These are phyloP conservation scores for Synaphobranchus kaupii DNA, from an alignment of 2,797 vertebrate genomes.

Conservation along the genomic window DNA sequence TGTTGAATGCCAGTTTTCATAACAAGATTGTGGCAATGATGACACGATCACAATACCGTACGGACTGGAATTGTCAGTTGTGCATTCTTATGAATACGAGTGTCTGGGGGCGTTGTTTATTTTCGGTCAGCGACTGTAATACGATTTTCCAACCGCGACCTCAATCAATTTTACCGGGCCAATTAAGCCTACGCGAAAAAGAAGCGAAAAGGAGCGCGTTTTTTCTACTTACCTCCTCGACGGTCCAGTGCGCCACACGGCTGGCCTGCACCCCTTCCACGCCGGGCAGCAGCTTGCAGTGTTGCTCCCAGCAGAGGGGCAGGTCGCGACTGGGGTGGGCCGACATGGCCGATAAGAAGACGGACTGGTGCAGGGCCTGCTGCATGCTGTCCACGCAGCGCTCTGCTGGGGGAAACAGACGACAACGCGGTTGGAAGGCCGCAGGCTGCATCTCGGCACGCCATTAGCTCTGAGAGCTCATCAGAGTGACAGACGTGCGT, in stretches of 20 bases:
- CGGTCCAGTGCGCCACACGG: slow-evolving; percentile 65
- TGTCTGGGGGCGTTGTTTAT: background rate
- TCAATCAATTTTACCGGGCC: background rate
- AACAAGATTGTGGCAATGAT: background rate
- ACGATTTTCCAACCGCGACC: background rate
- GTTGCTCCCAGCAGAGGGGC: slow-evolving; percentile 72
- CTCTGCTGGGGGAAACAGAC: slow-evolving; percentile 46
- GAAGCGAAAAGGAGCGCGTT: background rate
- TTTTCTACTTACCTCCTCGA: slow-evolving; percentile 68
- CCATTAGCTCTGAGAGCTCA: background rate
- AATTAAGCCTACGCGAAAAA: background rate
- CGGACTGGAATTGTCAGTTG: background rate
- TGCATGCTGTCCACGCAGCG: slow-evolving; percentile 55
- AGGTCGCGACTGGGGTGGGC: slow-evolving; percentile 64
- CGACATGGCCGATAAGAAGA: slow-evolving; percentile 73
- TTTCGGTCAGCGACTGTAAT: background rate
- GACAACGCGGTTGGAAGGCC: background rate
- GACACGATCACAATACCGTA: background rate
- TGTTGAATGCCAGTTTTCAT: background rate
- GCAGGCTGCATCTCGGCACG: background rate
- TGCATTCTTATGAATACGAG: background rate
- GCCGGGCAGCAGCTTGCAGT: slow-evolving; percentile 69
- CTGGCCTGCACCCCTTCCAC: slow-evolving; percentile 61
- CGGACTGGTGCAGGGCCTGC: slow-evolving; percentile 63
- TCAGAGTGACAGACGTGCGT: background rate